phyloP scores from a whole-genome alignment of 2,888 invertebrate genomes.

The Plebejus melissa region DNA sequence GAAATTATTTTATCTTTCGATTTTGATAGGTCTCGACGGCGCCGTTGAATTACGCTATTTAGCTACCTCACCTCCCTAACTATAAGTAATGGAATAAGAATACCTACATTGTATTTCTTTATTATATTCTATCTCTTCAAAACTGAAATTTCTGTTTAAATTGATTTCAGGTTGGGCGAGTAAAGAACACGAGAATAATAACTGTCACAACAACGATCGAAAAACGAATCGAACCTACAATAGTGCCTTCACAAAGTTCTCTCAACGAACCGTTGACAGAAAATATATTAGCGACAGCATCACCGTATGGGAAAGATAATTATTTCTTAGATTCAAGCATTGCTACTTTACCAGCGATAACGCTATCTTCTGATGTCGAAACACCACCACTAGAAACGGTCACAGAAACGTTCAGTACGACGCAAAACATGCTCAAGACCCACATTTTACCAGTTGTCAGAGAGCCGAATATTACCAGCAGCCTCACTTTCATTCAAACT shows the following conservation, averaged over 20 bases:
- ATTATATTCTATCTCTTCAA: not conserved
- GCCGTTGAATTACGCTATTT: too few relatives aligned
- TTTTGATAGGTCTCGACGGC: too few relatives aligned
- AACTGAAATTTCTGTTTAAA: not conserved
- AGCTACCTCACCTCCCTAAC: too few relatives aligned
- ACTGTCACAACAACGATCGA: constrained; percentile 93
- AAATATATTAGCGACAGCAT: constrained; percentile 90
- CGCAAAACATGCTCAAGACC: constrained; percentile 92
- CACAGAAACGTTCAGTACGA: constrained; percentile 95
- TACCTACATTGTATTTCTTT: not conserved
- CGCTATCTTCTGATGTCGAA: constrained; percentile 86
- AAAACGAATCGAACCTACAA: constrained; percentile 83
- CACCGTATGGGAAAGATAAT: constrained; percentile 85
- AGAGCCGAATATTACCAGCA: constrained; percentile 85
- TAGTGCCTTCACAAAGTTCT: constrained; percentile 75
- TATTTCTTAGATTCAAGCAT: constrained; percentile 86
- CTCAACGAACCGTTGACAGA: constrained; percentile 90
- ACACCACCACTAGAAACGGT: constrained; percentile 93
- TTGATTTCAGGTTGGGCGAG: constrained; percentile 85
- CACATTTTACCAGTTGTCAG: constrained; percentile 91
- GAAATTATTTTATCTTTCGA: too few relatives aligned
- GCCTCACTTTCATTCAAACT: constrained; percentile 91
- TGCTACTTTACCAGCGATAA: constrained; percentile 89
- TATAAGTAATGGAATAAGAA: not conserved
- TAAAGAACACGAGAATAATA: constrained; percentile 91